phyloP scores from a whole-genome alignment of 2,113 vertebrate species.

The Eclectus roratus region DNA sequence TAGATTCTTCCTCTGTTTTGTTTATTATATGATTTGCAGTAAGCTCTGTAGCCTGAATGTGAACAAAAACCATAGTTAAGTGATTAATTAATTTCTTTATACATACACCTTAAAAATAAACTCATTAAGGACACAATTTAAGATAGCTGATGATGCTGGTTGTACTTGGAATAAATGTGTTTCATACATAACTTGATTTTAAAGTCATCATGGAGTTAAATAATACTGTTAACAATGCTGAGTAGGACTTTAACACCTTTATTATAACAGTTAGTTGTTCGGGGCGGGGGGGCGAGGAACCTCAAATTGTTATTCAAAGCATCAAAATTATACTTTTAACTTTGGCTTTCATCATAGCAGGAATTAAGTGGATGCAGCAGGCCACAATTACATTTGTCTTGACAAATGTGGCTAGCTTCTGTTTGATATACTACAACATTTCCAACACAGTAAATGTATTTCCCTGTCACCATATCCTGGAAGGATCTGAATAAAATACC shows the following conservation, averaged over 20 bases:
- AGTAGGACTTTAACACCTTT: background rate
- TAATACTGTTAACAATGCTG: background rate
- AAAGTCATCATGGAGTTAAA: background rate
- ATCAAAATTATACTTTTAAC: background rate
- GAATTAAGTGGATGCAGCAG: background rate
- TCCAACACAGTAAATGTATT: background rate
- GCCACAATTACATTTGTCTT: rapidly evolving
- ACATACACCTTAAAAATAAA: background rate
- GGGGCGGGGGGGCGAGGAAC: rapidly evolving
- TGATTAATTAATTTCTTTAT: background rate
- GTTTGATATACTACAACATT: background rate
- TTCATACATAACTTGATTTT: background rate
- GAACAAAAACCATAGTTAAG: background rate
- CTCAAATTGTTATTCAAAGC: background rate
- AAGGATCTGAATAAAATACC: background rate
- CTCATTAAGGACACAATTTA: background rate
- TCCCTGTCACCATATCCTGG: background rate
- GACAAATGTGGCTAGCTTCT: too few relatives aligned
- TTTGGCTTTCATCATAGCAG: background rate
- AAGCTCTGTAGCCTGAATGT: background rate
- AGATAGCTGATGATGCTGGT: background rate
- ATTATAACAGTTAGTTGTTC: background rate
- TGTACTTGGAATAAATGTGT: background rate
- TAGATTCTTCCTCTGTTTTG: background rate
- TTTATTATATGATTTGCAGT: background rate